These are phyloP conservation scores for Triplophysa yarkandensis DNA, from an alignment of 2,797 vertebrate species.

Conservation along the genomic window DNA sequence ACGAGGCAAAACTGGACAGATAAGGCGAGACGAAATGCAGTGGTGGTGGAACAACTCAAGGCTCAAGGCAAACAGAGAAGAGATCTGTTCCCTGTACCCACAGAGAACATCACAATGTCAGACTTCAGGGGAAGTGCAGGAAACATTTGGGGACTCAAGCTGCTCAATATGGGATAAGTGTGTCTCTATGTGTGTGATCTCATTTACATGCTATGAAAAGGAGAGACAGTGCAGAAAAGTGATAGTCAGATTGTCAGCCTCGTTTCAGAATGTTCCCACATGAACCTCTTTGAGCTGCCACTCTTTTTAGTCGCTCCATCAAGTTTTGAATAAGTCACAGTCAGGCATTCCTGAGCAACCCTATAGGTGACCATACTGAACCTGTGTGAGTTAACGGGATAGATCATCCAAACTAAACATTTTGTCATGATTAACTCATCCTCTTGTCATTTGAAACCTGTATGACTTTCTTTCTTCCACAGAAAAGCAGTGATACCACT, in stretches of 20 bases:
- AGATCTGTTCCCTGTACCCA: conserved; percentile 2
- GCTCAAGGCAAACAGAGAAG: background rate
- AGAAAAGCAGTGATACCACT: no score
- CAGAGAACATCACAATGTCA: conserved; percentile 4
- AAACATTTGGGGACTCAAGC: conserved; percentile 44
- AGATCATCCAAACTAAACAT: no score
- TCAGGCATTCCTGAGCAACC: background rate
- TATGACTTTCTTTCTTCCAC: no score
- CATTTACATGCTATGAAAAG: conserved; percentile 23
- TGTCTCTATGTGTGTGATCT: conserved; percentile 7
- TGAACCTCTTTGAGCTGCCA: conserved; percentile 19
- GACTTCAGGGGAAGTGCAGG: conserved; percentile 24
- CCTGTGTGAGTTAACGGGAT: background rate
- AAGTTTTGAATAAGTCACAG: background rate
- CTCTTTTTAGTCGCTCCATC: conserved; percentile 4
- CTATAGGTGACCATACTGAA: background rate
- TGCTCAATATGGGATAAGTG: conserved; percentile 35
- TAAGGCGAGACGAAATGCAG: conserved; percentile 2
- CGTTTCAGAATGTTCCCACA: conserved; percentile 43
- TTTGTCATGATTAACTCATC: no score
- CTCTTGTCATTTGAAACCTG: no score
- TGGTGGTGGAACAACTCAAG: background rate
- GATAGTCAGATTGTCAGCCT: conserved; percentile 42
- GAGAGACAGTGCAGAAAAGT: conserved; percentile 12
- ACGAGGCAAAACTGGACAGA: conserved; percentile 19